Base-by-base conservation (phyloP, 1,140 invertebrate genomes). In the Trissolcus basalis region DNA sequence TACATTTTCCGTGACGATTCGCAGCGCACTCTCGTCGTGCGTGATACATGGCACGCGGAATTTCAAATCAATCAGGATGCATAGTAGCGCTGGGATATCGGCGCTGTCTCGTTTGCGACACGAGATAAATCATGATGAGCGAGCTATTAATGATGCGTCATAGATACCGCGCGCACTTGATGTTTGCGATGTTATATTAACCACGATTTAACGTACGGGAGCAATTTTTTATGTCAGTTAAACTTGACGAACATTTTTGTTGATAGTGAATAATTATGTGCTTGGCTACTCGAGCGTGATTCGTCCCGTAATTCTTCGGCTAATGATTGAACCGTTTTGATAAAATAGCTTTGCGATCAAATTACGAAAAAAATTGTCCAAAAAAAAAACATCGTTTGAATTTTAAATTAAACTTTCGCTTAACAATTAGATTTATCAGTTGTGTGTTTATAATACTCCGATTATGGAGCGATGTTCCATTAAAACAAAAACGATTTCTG, bases 41-140 rank as follows among this genome's bases (percentile, higher is more conserved):
- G 51, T 54, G 35, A 36, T 68, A 64, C 56, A 59, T 43, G 13
- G 35, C 0, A 35, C 13, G 19, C 41, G 54, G 60, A 67, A 73
- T 78, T 56, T 60, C 50, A 33, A 69, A 78, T 77, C 75, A 72
- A 67, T 77, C 69, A 69, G 19, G 64, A 14, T 32, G 16, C 55
- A 14, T 41, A 35, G 55, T 59, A 65, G 43, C 19, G 6, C 19
- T 27, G 19, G 19, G 1, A 27, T 27, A 27, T 54, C 49, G 60
- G 12, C 12, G 50, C 55, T 54, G 71, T 63, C 63, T 50, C 50
- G 35, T 59, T 48, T 44, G 15, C 54, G 41, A 59, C 69, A 32
- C 12, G 64, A 65, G 65, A 78, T 78, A 73, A 78, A 69, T 78
- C 63, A 73, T 15, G 59, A 67, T 54, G 51, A 44, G 16, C 64